These are phyloP conservation scores for Arctocebus calabarensis DNA, from an alignment of 2,797 vertebrate species.

Conservation along the genomic window DNA sequence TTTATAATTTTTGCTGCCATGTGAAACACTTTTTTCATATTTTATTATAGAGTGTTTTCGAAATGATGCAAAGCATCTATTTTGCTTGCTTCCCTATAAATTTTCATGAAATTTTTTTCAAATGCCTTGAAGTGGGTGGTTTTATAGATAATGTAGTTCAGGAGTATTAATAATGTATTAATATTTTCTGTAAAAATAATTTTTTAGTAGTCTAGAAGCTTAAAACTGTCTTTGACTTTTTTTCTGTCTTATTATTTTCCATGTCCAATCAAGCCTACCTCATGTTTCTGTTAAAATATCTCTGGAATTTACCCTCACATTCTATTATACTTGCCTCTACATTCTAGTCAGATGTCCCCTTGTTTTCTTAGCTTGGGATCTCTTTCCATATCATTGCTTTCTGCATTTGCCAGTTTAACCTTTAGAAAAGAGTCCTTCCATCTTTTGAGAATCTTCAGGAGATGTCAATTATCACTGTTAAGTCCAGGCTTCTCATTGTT, in stretches of 20 bases:
- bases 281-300: constrained; percentile 4
- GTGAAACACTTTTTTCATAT: not conserved
- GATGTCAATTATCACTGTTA: not conserved
- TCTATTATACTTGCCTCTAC: not conserved
- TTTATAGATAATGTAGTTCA: not conserved
- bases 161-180: not conserved
- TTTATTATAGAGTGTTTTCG: not conserved
- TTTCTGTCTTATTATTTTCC: not conserved
- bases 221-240: not conserved
- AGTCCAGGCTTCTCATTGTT: not conserved
- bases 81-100: not conserved
- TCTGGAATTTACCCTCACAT: not conserved
- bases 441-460: not conserved
- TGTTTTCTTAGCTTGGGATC: not conserved
- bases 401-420: not conserved
- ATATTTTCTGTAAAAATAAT: not conserved
- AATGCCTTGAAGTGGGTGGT: not conserved
- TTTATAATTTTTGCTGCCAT: not conserved
- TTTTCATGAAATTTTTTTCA: constrained; percentile 4
- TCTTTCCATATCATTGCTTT: not conserved
- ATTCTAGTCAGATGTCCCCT: not conserved
- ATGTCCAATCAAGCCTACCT: not conserved
- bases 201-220: not conserved
- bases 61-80: not conserved
- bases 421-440: not conserved